Conservation (phyloP, 2,888 invertebrate species). For the Eristalis arbustorum region DNA sequence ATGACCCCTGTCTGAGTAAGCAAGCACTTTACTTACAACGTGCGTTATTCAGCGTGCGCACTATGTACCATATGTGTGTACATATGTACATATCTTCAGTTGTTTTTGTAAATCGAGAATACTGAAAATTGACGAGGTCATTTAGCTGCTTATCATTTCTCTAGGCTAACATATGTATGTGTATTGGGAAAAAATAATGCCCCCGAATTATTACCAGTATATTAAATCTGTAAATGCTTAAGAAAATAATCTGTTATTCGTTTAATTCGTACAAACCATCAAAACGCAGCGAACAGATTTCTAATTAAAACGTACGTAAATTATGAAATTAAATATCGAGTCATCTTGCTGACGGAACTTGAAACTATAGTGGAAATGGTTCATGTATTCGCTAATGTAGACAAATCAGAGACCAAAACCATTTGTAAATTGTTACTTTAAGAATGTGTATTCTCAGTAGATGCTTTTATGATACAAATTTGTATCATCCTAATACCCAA, state of each 20-base stretch:
- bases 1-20: conserved; percentile 12
- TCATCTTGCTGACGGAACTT: neutral
- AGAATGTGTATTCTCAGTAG: too few relatives aligned
- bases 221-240: too few relatives aligned
- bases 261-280: too few relatives aligned
- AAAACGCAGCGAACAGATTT: too few relatives aligned
- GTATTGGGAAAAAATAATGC: neutral
- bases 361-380: neutral
- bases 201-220: too few relatives aligned
- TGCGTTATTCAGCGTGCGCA: conserved; percentile 8
- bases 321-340: neutral
- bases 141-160: conserved; percentile 19
- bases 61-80: too few relatives aligned
- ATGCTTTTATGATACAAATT: too few relatives aligned
- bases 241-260: too few relatives aligned
- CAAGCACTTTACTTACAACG: conserved; percentile 10
- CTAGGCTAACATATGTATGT: neutral
- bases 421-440: too few relatives aligned
- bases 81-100: neutral
- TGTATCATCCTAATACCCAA: too few relatives aligned
- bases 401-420: neutral
- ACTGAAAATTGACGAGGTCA: conserved; percentile 28
- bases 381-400: neutral
- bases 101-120: neutral
- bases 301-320: neutral